Conservation (phyloP, 2,113 vertebrate species). For the Tychaedon coryphoeus region DNA sequence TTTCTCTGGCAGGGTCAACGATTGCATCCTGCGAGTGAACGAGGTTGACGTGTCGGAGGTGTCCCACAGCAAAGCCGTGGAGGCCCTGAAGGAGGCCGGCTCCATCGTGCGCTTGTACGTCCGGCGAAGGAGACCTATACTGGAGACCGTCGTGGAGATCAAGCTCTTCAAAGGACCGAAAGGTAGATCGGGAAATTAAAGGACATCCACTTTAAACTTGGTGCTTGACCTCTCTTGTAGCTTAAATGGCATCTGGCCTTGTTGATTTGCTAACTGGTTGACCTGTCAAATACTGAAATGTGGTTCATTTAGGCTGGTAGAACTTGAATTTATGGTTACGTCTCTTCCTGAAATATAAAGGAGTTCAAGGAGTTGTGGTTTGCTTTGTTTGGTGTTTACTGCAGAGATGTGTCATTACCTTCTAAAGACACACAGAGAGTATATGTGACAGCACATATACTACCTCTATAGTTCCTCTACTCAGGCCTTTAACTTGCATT, state of each 20-base stretch:
- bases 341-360: neutral
- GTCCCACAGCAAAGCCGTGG: slow-evolving; percentile 93
- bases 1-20: slow-evolving; percentile 84
- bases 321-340: neutral
- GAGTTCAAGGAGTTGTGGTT: neutral
- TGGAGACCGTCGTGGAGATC: slow-evolving; percentile 94
- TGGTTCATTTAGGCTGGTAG: neutral
- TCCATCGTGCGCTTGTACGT: slow-evolving; percentile 92
- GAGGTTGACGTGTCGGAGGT: slow-evolving; percentile 92
- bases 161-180: slow-evolving; percentile 96
- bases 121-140: slow-evolving; percentile 89
- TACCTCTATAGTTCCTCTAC: neutral
- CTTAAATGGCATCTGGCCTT: neutral
- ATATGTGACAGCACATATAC: neutral
- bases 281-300: neutral
- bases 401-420: neutral
- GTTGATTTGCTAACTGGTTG: neutral
- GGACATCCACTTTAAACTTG: neutral
- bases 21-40: slow-evolving; percentile 95
- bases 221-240: neutral
- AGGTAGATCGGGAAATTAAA: slow-evolving; percentile 73
- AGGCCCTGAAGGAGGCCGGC: slow-evolving; percentile 93
- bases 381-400: neutral
- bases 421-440: neutral
- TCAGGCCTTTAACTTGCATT: neutral